phyloP scores from a whole-genome alignment of 2,113 vertebrate species.

The Spilogale gracilis region DNA sequence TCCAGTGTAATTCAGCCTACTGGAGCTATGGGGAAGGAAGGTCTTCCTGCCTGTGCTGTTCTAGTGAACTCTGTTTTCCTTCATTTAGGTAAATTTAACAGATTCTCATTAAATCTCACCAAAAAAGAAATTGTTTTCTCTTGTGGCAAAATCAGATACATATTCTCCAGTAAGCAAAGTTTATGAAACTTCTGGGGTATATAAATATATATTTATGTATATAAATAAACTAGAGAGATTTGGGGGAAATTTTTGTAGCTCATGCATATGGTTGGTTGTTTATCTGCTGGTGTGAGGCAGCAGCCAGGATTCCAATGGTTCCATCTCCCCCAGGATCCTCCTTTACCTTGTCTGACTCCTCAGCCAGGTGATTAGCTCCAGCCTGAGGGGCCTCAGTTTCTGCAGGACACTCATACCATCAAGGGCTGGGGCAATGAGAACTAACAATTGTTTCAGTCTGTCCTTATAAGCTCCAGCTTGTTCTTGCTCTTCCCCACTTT shows the following conservation, averaged over 20 bases:
- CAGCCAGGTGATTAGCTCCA: neutral
- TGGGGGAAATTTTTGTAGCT: neutral
- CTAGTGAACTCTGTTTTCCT: neutral
- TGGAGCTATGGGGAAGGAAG: neutral
- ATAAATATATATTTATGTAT: too few species aligned
- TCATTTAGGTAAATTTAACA: neutral
- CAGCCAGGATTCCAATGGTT: neutral
- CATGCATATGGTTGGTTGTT: rapidly evolving
- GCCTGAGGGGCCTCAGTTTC: neutral
- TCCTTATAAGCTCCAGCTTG: neutral
- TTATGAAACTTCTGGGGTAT: neutral
- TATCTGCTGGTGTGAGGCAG: neutral
- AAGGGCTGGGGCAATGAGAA: neutral
- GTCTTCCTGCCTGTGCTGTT: neutral
- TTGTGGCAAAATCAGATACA: too few species aligned
- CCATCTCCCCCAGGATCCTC: too few species aligned
- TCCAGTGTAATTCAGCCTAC: neutral
- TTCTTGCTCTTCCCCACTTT: neutral
- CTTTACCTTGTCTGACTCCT: neutral
- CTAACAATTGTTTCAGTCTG: neutral
- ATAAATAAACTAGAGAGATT: neutral
- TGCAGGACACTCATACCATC: neutral
- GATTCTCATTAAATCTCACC: neutral
- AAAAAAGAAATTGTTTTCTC: neutral
- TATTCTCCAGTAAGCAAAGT: neutral